Base-by-base conservation (phyloP, 2,797 vertebrate genomes). In the Lacerta viridis region DNA sequence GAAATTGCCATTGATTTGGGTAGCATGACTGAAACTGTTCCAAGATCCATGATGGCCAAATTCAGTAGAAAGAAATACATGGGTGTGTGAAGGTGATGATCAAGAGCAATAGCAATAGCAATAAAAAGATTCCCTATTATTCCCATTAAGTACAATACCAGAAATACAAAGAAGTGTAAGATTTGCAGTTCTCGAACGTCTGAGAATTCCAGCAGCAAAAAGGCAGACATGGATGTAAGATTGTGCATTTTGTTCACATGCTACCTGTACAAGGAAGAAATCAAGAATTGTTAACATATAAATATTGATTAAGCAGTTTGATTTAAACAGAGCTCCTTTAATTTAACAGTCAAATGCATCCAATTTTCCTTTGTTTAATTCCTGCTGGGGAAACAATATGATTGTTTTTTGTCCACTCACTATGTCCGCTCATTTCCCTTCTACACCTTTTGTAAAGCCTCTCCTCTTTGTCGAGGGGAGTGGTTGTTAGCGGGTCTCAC, bases 51-150 rank as follows among this genome's bases (percentile, higher is more conserved):
- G 1, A 85, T 11, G 2, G 88, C 83, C 77, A 89, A 29, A n/a
- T 29, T 80, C 29, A 75, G 50, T 1, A 89, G 69, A 10, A 85
- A 89, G 25, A 81, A n/a, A 69, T 89, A 89, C 88, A 89, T 85
- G 3, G 88, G 83, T 1, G 55, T 75, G n/a, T 89, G 83, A 3
- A 89, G 77, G 3, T 75, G 69, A 13, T 20, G 75, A 29, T 85
- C 69, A 5, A 75, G 11, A 1, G 25, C 55, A 3, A 89, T 20
- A 20, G 68, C 68, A 89, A 27, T 11, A 1, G 66, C 64, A 9
- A 85, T 66, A n/a, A 89, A n/a, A 29, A 89, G 83, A 29, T 80
- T 89, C 1, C 83, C 83, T 13, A 2, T 66, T 11, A 39, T 3
- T 29, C 55, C 27, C 3, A 23, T 7, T 6, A 85, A 3, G 41